Conservation (phyloP, 2,797 vertebrate genomes). For the Garrulus glandarius region DNA sequence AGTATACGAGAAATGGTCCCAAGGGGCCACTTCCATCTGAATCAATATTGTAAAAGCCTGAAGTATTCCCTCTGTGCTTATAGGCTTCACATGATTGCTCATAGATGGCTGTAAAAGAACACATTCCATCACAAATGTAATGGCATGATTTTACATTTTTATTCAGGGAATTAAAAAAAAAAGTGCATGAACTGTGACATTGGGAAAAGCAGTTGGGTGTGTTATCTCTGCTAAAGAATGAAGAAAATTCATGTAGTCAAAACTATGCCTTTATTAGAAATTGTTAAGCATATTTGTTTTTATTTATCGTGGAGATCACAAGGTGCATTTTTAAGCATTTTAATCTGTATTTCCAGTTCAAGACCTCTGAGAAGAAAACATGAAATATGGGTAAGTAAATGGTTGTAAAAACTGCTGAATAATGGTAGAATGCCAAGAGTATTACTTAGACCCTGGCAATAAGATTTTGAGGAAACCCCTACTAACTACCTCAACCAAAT, state of each 20-base stretch:
- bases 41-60: conserved; percentile 89
- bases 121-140: conserved; percentile 8
- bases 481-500: not conserved
- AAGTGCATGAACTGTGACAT: not conserved
- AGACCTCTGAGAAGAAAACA: not conserved
- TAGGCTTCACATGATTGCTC: conserved; percentile 95
- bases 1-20: conserved; percentile 87
- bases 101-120: conserved; percentile 82
- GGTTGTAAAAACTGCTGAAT: not conserved
- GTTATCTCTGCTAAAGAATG: not conserved
- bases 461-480: not conserved
- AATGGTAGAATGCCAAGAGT: not conserved
- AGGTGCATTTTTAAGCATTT: not conserved
- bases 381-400: not conserved
- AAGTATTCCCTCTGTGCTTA: conserved; percentile 91
- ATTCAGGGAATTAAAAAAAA: not conserved
- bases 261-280: not conserved
- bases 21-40: conserved; percentile 92
- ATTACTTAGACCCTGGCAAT: not conserved
- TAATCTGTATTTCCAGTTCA: not conserved
- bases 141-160: not conserved
- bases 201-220: not conserved
- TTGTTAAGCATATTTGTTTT: not conserved
- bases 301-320: not conserved
- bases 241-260: not conserved